Evolutionary conservation across 2,113 vertebrate genomes (phyloP).

Genomic region (Sapayoa aenigma): DNA sequence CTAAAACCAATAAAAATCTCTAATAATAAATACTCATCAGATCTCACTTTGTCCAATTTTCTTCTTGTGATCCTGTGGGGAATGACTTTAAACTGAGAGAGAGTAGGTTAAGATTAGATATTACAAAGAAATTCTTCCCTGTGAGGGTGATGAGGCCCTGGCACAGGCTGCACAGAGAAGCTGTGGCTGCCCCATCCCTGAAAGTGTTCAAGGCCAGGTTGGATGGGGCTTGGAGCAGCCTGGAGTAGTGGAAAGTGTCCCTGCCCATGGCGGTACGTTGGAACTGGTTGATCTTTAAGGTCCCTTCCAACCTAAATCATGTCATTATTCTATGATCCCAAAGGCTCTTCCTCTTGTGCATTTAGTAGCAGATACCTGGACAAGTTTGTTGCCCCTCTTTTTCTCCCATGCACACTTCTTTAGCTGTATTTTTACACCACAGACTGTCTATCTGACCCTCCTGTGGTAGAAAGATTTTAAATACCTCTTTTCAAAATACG

Average conservation of each 20-base stretch:
- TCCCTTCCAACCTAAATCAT: neutral
- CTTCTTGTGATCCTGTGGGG: neutral
- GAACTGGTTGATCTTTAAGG: neutral
- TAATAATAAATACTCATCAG: neutral
- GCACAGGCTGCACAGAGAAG: neutral
- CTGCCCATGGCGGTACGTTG: rapidly evolving
- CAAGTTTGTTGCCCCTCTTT: neutral
- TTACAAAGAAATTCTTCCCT: neutral
- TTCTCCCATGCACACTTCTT: rapidly evolving
- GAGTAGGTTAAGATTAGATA: neutral
- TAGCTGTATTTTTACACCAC: neutral
- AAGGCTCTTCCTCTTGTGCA: neutral
- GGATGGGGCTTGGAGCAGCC: rapidly evolving
- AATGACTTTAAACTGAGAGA: neutral
- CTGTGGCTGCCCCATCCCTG: neutral
- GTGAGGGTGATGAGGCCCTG: neutral
- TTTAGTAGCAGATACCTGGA: neutral
- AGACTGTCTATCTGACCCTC: too few species aligned
- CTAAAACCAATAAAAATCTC: neutral
- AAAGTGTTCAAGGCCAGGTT: neutral
- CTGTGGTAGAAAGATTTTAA: neutral
- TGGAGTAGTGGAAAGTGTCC: rapidly evolving
- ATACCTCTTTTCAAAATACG: neutral
- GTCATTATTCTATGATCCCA: neutral
- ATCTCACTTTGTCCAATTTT: neutral